Evolutionary conservation across 2,888 invertebrate genomes (phyloP), one percentile per base, ranked within the genome.

Genomic region (Cheilosia impressa): DNA sequence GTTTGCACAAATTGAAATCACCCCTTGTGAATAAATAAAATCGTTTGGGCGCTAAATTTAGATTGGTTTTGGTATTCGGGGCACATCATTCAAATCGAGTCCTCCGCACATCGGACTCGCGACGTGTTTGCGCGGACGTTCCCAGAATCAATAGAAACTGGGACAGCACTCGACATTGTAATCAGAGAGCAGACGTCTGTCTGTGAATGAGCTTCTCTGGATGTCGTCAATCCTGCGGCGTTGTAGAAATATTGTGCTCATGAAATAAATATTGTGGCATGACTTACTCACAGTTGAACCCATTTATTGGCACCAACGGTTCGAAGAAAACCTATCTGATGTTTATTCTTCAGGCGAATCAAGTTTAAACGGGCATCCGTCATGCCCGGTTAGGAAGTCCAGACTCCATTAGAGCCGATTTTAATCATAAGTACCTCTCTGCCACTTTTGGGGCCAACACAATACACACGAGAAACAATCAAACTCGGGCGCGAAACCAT

Each of bases 401-500:
- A 34, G 10, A 55, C 27, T 71, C 65, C 65, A 66, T 38, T 76
- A 41, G 50, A 22, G 19, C 10, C 10, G 53, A 41, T 65, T 78
- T 43, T 34, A 63, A 83, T 83, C 83, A 62, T 17, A 60, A n/a
- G 41, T 27, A 68, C 38, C 27, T 66, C 58, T 52, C 24, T 52
- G 57, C 34, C 71, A 58, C 58, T 50, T 71, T 58, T 50, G 50
- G 72, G 10, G 10, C 38, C 13, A 45, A 31, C 34, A 57, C 17
- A 41, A 38, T 38, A 45, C n/a, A 15, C 24, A 15, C 22, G 13
- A 45, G 52, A 71, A 85, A 81, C 81, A 81, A 85, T 85, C 72
- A 72, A 84, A 60, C 50, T 24, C 31, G 52, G 62, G 85, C 75
- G 85, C 71, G 66, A 85, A 85, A 43, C 80, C 47, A 76, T 85